Percentiles rank a stretch among this genome's conserved stretches.
phyloP scores from a whole-genome alignment of 2,888 invertebrate genomes.

The Phania funesta region DNA sequence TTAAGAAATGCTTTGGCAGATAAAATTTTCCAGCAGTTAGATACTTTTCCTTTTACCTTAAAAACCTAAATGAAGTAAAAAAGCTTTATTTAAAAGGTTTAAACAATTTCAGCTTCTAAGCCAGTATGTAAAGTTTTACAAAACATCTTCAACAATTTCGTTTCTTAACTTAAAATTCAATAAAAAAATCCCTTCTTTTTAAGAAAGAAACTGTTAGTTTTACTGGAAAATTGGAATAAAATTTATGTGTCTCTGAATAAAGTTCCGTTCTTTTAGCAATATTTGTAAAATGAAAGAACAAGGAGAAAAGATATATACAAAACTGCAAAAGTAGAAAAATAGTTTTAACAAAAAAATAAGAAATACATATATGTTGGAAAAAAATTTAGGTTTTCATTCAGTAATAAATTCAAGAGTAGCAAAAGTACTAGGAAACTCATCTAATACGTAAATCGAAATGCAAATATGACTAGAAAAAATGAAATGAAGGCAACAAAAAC shows the following conservation, averaged over 20 bases:
- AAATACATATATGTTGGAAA: slow-evolving; percentile 47
- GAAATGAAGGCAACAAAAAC: neutral
- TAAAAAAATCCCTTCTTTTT: slow-evolving; percentile 36
- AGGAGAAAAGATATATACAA: slow-evolving; percentile 13
- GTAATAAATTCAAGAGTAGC: too few species aligned
- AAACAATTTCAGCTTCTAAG: neutral
- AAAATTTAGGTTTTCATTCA: too few species aligned
- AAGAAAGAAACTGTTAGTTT: slow-evolving; percentile 69
- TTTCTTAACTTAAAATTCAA: slow-evolving; percentile 27
- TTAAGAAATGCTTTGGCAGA: too few species aligned
- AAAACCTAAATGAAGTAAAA: too few species aligned
- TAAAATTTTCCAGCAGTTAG: too few species aligned
- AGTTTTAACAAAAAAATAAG: slow-evolving; percentile 20
- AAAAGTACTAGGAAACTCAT: too few species aligned
- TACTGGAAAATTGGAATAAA: slow-evolving; percentile 74
- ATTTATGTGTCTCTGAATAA: slow-evolving; percentile 69
- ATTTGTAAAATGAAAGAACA: slow-evolving; percentile 22
- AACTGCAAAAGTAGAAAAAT: neutral
- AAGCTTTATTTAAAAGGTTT: slow-evolving; percentile 1
- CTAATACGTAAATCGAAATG: too few species aligned
- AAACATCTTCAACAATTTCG: neutral
- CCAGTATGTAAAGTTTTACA: slow-evolving; percentile 3
- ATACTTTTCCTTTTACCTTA: too few species aligned
- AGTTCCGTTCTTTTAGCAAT: slow-evolving; percentile 30
- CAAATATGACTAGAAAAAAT: neutral